A percentile compares a stretch with the other conserved stretches of the same genome.
Evolutionary conservation across 2,888 invertebrate species (phyloP).

Genomic region (Atrina japonica): DNA sequence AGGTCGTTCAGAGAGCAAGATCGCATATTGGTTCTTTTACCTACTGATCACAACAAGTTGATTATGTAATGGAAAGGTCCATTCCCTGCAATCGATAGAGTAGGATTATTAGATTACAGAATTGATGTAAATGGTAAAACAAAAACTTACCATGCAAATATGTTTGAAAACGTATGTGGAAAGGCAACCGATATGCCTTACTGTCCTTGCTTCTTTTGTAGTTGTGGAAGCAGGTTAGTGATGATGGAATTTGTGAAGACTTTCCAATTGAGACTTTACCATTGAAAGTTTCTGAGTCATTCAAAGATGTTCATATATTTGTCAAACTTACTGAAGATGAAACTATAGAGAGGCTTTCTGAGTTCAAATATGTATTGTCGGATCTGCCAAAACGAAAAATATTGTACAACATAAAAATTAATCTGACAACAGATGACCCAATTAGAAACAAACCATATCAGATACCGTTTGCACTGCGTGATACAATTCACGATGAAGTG

Average conservation of each 20-base stretch:
- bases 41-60: constrained; percentile 56
- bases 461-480: background rate
- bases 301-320: constrained; percentile 12
- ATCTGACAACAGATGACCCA: constrained; percentile 32
- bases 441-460: constrained; percentile 29
- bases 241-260: background rate
- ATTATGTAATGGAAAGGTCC: constrained; percentile 50
- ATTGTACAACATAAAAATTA: too few relatives aligned
- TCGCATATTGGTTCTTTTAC: constrained; percentile 49
- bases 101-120: constrained; percentile 38
- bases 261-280: background rate
- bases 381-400: constrained; percentile 38
- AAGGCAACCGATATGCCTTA: background rate
- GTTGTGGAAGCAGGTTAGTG: background rate
- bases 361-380: constrained; percentile 29
- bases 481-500: background rate
- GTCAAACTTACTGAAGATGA: constrained; percentile 4
- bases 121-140: constrained; percentile 38
- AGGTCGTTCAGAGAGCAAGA: constrained; percentile 43
- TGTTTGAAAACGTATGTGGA: constrained; percentile 31
- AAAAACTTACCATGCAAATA: constrained; percentile 42
- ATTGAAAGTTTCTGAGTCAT: background rate
- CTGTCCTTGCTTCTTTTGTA: constrained; percentile 3
- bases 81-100: constrained; percentile 31
- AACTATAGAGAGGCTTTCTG: background rate